Conservation (phyloP, 2,113 vertebrate species). For the Microcebus tavaratra region DNA sequence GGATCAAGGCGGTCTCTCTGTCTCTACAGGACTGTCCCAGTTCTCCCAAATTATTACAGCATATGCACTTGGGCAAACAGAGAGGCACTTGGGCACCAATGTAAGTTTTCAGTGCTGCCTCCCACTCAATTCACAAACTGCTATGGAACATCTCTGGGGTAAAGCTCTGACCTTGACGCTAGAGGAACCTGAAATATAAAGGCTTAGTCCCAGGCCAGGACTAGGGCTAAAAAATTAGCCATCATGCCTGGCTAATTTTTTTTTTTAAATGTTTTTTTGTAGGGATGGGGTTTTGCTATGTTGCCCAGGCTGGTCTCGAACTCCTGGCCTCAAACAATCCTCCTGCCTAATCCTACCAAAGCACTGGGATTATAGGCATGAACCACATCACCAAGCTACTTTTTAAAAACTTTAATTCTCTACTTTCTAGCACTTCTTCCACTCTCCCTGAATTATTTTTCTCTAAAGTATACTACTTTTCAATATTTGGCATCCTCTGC, state of each 20-base stretch:
- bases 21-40: background rate
- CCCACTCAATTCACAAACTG: background rate
- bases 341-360: too few species aligned
- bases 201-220: background rate
- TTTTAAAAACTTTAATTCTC: background rate
- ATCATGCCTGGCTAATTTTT: too few species aligned
- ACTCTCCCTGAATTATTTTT: background rate
- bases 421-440: background rate
- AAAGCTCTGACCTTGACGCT: background rate
- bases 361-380: too few species aligned
- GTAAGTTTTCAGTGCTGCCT: background rate
- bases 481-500: background rate
- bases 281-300: too few species aligned
- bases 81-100: background rate
- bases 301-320: too few species aligned
- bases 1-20: background rate
- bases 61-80: background rate
- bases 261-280: too few species aligned
- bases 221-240: background rate
- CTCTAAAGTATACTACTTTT: background rate
- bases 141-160: background rate
- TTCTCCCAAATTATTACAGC: background rate
- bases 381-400: too few species aligned
- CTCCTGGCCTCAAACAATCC: too few species aligned
- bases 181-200: background rate